phyloP scores from a whole-genome alignment of 2,888 invertebrate species.

The Sphecodes monilicornis region DNA sequence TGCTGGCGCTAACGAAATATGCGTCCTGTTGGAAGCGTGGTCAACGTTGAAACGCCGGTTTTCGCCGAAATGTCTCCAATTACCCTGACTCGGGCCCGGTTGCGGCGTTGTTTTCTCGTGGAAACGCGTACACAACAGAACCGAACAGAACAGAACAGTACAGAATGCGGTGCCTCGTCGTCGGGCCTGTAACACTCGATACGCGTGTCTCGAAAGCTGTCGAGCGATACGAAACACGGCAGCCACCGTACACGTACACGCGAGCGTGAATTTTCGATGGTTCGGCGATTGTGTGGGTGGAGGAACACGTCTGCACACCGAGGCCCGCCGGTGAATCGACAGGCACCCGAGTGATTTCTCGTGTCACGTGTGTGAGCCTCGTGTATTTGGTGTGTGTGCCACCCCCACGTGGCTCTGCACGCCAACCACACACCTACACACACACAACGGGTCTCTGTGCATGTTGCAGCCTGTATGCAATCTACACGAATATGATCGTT shows the following conservation, averaged over 20 bases:
- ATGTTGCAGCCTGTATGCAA: neutral
- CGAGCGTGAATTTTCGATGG: slow-evolving; percentile 55
- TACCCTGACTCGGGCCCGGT: neutral
- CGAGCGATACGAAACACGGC: slow-evolving; percentile 17
- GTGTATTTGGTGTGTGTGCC: slow-evolving; percentile 22
- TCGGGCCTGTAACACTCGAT: slow-evolving; percentile 52
- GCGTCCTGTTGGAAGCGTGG: neutral
- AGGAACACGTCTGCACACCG: neutral
- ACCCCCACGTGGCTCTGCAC: slow-evolving; percentile 40
- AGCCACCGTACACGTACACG: neutral
- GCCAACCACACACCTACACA: neutral
- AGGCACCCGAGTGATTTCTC: slow-evolving; percentile 57
- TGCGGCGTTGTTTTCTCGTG: slow-evolving; percentile 1
- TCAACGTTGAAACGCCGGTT: neutral
- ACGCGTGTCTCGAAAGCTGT: slow-evolving; percentile 52
- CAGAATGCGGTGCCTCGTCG: slow-evolving; percentile 4
- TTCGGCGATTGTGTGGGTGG: slow-evolving; percentile 21
- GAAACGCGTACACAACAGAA: slow-evolving; percentile 1
- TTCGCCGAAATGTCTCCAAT: slow-evolving; percentile 9
- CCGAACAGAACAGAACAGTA: neutral
- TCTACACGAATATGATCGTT: slow-evolving; percentile 39
- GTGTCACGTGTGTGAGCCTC: slow-evolving; percentile 30
- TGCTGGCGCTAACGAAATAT: neutral
- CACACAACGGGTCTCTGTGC: neutral
- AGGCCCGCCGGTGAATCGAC: slow-evolving; percentile 53